Evolutionary conservation across 2,113 vertebrate species (phyloP).

Genomic region (Herpetotheres cachinnans): DNA sequence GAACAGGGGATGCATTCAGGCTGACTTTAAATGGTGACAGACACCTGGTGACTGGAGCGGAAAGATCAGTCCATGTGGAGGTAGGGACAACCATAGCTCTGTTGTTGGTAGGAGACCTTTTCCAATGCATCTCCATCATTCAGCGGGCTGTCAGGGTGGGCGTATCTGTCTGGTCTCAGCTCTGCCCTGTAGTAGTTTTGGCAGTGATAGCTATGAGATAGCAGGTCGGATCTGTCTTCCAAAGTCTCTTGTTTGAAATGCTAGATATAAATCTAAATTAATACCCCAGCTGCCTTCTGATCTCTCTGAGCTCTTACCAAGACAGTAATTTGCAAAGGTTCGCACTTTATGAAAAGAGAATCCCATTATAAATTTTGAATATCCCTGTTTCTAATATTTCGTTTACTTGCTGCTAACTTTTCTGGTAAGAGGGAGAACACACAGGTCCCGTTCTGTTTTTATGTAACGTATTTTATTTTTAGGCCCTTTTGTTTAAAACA

Average conservation of each 20-base stretch:
- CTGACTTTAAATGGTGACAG: not conserved
- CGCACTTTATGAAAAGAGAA: not conserved
- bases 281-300: not conserved
- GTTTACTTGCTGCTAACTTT: not conserved
- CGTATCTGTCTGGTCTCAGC: not conserved
- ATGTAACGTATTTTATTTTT: not conserved
- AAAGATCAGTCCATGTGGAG: not conserved
- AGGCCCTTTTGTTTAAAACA: not conserved
- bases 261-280: not conserved
- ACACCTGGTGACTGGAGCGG: not conserved
- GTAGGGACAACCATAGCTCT: not conserved
- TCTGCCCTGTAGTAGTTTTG: not conserved
- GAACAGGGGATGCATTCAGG: accelerated
- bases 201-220: not conserved
- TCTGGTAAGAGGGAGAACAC: not conserved
- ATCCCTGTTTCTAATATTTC: not conserved
- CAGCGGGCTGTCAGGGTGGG: accelerated
- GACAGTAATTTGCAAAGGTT: not conserved
- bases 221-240: not conserved
- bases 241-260: not conserved
- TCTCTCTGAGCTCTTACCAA: not conserved
- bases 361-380: not conserved
- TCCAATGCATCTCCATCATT: not conserved
- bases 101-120: not conserved
- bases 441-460: not conserved